A percentile compares a stretch with the other conserved stretches of the same genome.
Conservation (phyloP, 2,797 vertebrate genomes). For the Muscicapa striata region DNA sequence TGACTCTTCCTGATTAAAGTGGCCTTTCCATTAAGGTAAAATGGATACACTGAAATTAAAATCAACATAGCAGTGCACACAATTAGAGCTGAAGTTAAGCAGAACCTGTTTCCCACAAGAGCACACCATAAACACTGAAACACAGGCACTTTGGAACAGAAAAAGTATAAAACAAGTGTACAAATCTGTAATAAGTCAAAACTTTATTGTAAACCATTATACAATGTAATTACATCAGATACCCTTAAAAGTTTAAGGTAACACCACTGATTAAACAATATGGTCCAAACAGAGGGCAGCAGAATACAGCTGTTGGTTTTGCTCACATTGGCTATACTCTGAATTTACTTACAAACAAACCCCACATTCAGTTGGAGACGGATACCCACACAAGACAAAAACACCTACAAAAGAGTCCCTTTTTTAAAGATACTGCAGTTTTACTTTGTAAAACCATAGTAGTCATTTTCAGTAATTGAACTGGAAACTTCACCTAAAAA, state of each 20-base stretch:
- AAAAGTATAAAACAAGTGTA: slow-evolving; percentile 14
- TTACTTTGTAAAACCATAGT: slow-evolving; percentile 61
- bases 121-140: neutral
- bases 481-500: slow-evolving; percentile 46
- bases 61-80: neutral
- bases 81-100: neutral
- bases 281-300: slow-evolving; percentile 46
- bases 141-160: neutral
- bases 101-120: neutral
- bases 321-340: slow-evolving; percentile 36
- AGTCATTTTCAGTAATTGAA: slow-evolving; percentile 51
- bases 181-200: slow-evolving; percentile 67
- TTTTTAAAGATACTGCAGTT: slow-evolving; percentile 49
- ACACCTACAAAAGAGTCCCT: slow-evolving; percentile 60
- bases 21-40: neutral
- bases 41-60: neutral
- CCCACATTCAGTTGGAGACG: slow-evolving; percentile 20
- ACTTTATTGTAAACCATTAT: slow-evolving; percentile 83
- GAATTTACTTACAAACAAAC: slow-evolving; percentile 54
- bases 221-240: slow-evolving; percentile 73
- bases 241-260: slow-evolving; percentile 68
- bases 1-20: neutral
- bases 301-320: slow-evolving; percentile 52
- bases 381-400: slow-evolving; percentile 23
- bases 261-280: slow-evolving; percentile 55